Conservation (phyloP, 1,140 invertebrate genomes). For the Dendrolimus punctatus region DNA sequence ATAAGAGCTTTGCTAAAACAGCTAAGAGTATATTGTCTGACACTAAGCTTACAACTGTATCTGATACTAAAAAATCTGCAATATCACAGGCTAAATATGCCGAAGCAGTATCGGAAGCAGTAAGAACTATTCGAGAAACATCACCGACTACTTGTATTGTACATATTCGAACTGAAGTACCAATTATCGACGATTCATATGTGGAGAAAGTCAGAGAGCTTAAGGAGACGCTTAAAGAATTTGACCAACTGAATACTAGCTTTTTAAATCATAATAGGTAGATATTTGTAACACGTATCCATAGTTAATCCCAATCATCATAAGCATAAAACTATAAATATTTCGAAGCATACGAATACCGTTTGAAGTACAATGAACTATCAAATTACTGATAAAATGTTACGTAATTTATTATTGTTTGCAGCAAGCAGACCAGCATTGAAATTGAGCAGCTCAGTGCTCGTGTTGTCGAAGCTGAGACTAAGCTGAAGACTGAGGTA, state of each 20-base stretch:
- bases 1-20: constrained; percentile 22
- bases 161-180: constrained; percentile 48
- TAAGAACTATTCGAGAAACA: constrained; percentile 31
- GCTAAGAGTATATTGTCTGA: constrained; percentile 22
- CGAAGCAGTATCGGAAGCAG: constrained; percentile 31
- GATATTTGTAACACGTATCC: background rate
- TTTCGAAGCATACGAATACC: too few species aligned
- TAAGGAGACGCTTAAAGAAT: constrained; percentile 75
- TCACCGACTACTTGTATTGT: constrained; percentile 48
- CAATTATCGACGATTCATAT: constrained; percentile 68
- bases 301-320: too few species aligned
- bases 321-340: too few species aligned
- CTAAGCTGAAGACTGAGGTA: constrained; percentile 95
- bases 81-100: constrained; percentile 19
- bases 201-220: constrained; percentile 71
- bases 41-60: background rate
- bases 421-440: constrained; percentile 96
- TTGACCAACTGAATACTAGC: constrained; percentile 74
- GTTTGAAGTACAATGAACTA: background rate
- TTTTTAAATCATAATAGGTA: constrained; percentile 79
- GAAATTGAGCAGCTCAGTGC: constrained; percentile 97
- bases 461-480: constrained; percentile 95
- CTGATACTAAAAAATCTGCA: constrained; percentile 15
- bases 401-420: constrained; percentile 38
- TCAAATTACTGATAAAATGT: constrained; percentile 7